Evolutionary conservation across 2,888 invertebrate species (phyloP).

Genomic region (Cheilosia impressa): DNA sequence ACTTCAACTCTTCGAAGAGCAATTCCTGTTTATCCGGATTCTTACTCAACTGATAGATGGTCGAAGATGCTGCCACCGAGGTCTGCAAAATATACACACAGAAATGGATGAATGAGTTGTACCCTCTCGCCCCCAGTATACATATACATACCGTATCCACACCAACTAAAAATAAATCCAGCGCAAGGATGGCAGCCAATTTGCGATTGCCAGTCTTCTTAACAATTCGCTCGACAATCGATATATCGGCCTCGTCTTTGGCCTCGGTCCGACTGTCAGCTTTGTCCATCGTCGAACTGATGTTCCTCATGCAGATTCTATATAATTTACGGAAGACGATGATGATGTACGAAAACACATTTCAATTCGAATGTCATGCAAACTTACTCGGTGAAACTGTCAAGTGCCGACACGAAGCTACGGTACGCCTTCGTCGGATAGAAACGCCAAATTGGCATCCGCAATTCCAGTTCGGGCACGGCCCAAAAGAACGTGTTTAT

Average conservation of each 20-base stretch:
- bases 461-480: slow-evolving; percentile 89
- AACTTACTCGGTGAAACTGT: slow-evolving; percentile 88
- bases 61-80: slow-evolving; percentile 90
- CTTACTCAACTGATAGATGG: slow-evolving; percentile 89
- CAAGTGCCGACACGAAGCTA: slow-evolving; percentile 88
- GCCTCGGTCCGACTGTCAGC: slow-evolving; percentile 79
- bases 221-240: slow-evolving; percentile 86
- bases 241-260: slow-evolving; percentile 84
- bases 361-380: slow-evolving; percentile 24
- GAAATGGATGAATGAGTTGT: neutral
- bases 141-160: slow-evolving; percentile 90
- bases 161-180: slow-evolving; percentile 91
- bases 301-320: slow-evolving; percentile 86
- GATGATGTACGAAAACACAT: slow-evolving; percentile 31
- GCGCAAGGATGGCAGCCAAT: slow-evolving; percentile 88
- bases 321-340: neutral
- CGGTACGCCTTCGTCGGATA: slow-evolving; percentile 89
- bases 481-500: slow-evolving; percentile 91
- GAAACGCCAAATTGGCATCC: slow-evolving; percentile 90
- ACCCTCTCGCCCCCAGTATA: neutral
- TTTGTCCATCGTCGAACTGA: slow-evolving; percentile 85
- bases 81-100: slow-evolving; percentile 83
- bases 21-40: slow-evolving; percentile 88
- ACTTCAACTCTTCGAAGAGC: slow-evolving; percentile 87
- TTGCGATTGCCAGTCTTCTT: slow-evolving; percentile 85